These are phyloP conservation scores for Gallinago media DNA, from an alignment of 2,113 vertebrate genomes.

Conservation along the genomic window DNA sequence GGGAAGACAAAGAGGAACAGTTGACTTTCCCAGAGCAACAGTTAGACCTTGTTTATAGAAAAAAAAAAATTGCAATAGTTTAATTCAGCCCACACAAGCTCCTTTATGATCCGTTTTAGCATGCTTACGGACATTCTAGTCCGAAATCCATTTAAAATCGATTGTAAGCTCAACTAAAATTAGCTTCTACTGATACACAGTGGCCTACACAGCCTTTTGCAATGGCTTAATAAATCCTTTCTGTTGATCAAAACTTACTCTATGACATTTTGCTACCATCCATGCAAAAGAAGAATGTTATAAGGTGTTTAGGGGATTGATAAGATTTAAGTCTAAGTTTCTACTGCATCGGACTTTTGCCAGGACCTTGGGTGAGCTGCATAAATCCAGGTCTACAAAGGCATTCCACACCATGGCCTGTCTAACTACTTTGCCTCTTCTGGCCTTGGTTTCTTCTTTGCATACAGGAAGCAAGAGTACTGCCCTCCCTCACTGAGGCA, in stretches of 20 bases:
- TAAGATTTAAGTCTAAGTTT: not conserved
- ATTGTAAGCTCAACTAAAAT: not conserved
- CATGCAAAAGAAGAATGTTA: not conserved
- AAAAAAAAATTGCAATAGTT: not conserved
- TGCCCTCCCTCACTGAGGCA: not conserved
- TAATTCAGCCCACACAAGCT: not conserved
- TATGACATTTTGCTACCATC: not conserved
- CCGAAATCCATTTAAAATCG: not conserved
- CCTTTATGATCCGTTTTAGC: not conserved
- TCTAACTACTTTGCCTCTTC: not conserved
- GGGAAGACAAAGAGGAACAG: not conserved
- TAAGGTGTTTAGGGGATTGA: not conserved
- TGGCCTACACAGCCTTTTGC: not conserved
- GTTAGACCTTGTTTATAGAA: not conserved
- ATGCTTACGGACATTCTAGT: not conserved
- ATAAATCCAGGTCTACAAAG: not conserved
- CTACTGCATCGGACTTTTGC: not conserved
- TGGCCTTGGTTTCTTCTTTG: not conserved
- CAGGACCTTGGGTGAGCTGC: not conserved
- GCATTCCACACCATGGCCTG: not conserved
- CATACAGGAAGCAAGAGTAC: not conserved
- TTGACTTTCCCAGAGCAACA: conserved; percentile 22
- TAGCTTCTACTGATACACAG: not conserved
- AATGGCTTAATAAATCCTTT: not conserved
- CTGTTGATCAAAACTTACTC: not conserved